A percentile compares a stretch with the other conserved stretches of the same genome.
These are phyloP conservation scores for Centruroides vittatus DNA, from an alignment of 1,140 invertebrate species.

Conservation along the genomic window DNA sequence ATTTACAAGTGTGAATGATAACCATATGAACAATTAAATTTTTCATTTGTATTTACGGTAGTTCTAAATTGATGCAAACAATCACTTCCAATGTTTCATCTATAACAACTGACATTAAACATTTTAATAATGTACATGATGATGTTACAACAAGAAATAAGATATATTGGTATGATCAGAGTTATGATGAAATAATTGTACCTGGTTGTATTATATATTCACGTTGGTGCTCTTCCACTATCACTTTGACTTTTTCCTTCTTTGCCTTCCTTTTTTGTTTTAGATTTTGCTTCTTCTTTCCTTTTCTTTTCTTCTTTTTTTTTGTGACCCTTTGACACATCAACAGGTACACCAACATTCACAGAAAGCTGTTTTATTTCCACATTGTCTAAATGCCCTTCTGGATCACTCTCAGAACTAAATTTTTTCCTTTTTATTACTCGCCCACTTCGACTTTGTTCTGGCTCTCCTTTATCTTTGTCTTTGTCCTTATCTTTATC, in stretches of 20 bases:
- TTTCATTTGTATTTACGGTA: too few species aligned
- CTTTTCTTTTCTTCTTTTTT: slow-evolving; percentile 8
- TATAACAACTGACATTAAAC: too few species aligned
- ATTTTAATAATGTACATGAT: too few species aligned
- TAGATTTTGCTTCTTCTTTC: not conserved
- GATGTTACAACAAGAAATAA: too few species aligned
- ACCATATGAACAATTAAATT: too few species aligned
- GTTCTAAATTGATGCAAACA: too few species aligned
- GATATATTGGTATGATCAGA: too few species aligned
- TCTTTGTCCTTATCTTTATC: slow-evolving; percentile 7
- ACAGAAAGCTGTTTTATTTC: slow-evolving; percentile 15
- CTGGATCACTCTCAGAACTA: slow-evolving; percentile 25
- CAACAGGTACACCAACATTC: not conserved
- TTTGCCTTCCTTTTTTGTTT: not conserved
- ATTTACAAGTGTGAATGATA: too few species aligned
- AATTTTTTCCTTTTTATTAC: slow-evolving; percentile 54
- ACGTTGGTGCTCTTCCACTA: too few species aligned
- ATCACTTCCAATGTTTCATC: too few species aligned
- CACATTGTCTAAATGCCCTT: slow-evolving; percentile 16
- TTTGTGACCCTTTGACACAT: slow-evolving; percentile 6
- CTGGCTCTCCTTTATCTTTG: slow-evolving; percentile 21
- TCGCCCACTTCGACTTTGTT: slow-evolving; percentile 54
- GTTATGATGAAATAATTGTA: too few species aligned
- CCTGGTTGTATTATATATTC: too few species aligned
- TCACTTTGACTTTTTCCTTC: not conserved